Conservation (phyloP, 2,113 vertebrate species). For the Nycticorax nycticorax region DNA sequence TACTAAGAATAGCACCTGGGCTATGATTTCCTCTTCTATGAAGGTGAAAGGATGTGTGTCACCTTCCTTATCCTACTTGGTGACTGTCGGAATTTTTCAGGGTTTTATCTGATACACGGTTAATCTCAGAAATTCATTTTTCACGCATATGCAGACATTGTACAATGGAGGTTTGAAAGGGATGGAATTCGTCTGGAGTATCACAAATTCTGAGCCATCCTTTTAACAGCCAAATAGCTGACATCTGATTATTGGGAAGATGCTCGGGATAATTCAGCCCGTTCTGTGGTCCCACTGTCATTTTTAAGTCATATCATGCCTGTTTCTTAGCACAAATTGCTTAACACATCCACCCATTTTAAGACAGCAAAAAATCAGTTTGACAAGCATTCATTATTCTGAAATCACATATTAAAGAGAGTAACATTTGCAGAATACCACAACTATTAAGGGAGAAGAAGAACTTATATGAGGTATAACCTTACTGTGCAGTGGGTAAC, state of each 20-base stretch:
- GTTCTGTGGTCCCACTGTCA: not conserved
- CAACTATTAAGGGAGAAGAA: conserved; percentile 47
- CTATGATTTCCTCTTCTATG: not conserved
- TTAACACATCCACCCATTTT: conserved; percentile 40
- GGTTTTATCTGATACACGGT: not conserved
- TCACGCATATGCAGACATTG: not conserved
- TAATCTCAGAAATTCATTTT: conserved; percentile 13
- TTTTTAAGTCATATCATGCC: conserved; percentile 16
- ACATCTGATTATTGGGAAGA: conserved; percentile 23
- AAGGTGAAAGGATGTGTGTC: not conserved
- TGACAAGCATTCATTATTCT: conserved; percentile 67
- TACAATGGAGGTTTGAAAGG: not conserved
- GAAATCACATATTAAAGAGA: conserved; percentile 49
- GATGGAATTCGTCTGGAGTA: not conserved
- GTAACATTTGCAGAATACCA: conserved; percentile 37
- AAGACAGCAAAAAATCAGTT: conserved; percentile 56
- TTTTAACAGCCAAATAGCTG: conserved; percentile 2
- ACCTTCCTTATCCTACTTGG: not conserved
- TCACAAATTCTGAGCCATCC: not conserved
- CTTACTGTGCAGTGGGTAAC: conserved; percentile 25
- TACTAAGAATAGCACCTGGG: not conserved
- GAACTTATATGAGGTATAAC: conserved; percentile 49
- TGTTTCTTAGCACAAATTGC: conserved; percentile 41
- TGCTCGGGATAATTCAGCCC: not conserved
- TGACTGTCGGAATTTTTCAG: not conserved